Evolutionary conservation across 2,797 vertebrate genomes (phyloP).

Genomic region (Girardinus metallicus): DNA sequence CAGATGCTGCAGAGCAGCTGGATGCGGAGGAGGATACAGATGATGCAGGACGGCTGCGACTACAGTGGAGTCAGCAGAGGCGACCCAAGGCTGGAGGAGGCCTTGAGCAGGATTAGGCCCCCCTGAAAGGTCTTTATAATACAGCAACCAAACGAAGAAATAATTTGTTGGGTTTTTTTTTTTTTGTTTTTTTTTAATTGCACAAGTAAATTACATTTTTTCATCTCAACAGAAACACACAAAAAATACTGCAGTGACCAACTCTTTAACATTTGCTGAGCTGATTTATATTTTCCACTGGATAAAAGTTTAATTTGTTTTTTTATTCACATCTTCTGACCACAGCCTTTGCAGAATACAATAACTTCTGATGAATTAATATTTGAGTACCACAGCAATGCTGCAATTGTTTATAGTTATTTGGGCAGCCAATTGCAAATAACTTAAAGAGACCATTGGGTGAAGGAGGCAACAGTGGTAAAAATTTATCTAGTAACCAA

Average conservation of each 20-base stretch:
- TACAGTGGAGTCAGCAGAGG: neutral
- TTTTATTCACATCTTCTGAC: neutral
- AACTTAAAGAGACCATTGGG: neutral
- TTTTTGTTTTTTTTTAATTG: neutral
- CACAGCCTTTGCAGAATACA: neutral
- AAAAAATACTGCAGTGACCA: neutral
- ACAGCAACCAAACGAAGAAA: neutral
- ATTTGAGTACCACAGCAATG: too few species aligned
- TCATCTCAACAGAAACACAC: neutral
- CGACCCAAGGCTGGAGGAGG: neutral
- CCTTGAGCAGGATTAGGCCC: neutral
- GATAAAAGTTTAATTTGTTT: neutral
- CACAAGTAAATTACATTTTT: neutral
- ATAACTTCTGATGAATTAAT: neutral
- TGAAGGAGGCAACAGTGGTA: too few species aligned
- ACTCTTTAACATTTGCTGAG: neutral
- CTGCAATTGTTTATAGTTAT: neutral
- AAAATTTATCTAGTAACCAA: too few species aligned
- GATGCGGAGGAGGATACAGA: constrained; percentile 11
- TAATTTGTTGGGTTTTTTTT: neutral
- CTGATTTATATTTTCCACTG: neutral
- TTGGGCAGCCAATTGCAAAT: neutral
- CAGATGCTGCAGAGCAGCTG: constrained; percentile 18
- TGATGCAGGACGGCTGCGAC: neutral
- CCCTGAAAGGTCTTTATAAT: neutral